Conservation (phyloP, 2,888 invertebrate genomes). For the Drosophila yooni region DNA sequence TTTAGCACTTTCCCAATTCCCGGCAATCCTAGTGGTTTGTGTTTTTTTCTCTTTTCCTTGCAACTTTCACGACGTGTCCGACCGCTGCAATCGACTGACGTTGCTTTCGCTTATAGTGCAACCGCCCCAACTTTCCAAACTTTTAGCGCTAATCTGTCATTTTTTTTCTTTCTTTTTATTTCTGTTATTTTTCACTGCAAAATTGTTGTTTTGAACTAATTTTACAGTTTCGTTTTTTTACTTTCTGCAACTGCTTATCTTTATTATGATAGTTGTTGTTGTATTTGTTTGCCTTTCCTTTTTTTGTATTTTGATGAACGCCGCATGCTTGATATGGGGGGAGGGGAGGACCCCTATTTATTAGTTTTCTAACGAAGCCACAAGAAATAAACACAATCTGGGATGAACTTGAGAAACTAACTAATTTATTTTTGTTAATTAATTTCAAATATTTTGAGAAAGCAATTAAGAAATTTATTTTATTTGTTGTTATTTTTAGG, state of each 20-base stretch:
- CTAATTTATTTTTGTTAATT: not conserved
- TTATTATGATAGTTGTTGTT: constrained; percentile 30
- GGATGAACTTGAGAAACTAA: not conserved
- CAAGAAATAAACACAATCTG: constrained; percentile 1
- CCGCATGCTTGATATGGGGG: constrained; percentile 10
- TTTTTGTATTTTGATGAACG: constrained; percentile 31
- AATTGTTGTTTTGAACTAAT: constrained; percentile 40
- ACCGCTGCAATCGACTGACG: constrained; percentile 56
- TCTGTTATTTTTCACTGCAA: constrained; percentile 11
- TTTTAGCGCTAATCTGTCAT: constrained; percentile 60
- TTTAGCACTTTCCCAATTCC: constrained; percentile 69
- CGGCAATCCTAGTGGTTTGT: constrained; percentile 43
- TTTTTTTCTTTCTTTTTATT: constrained; percentile 11
- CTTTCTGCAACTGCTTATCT: constrained; percentile 37
- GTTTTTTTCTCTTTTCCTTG: not conserved
- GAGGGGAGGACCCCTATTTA: not conserved
- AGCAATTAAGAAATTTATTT: constrained; percentile 14
- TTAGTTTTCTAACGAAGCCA: not conserved
- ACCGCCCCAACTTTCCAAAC: constrained; percentile 16
- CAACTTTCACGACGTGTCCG: constrained; percentile 64
- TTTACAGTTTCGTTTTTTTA: constrained; percentile 30
- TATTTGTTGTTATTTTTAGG: not conserved
- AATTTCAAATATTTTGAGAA: not conserved
- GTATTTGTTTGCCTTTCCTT: constrained; percentile 15
- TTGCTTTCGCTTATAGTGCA: not conserved